Evolutionary conservation across 2,113 vertebrate species (phyloP), one percentile per base, ranked within the genome.

Genomic region (Ibidorhyncha struthersii): DNA sequence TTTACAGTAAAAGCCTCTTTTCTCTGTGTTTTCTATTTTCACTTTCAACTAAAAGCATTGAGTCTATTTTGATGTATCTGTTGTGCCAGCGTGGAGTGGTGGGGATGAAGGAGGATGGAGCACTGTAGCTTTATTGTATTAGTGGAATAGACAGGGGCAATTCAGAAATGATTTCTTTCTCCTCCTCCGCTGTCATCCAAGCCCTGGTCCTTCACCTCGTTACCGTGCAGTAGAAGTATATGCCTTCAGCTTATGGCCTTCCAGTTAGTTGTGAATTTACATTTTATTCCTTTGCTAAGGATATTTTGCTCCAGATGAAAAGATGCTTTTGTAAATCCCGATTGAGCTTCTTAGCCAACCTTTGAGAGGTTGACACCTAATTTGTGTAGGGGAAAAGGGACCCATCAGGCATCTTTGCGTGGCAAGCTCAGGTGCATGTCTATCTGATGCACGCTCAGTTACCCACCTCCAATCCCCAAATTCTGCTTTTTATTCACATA

Each of bases 341-440:
- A 17, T 4, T 34, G 34, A 21, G 38, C 14, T 43, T 12, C 41
- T 62, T 26, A 41, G 43, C 23, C 22, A 17, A 38, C 12, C 23
- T 34, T 66, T 3, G 30, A 14, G 32, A 62, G 20, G 30, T 1
- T 38, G 58, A 17, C 22, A 11, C 34, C 14, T 18, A 2, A 10
- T 69, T 55, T 49, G 16, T 12, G 27, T 1, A 21, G 27, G 59
- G 40, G 4, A 19, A 47, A 62, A 63, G 23, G 56, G 14, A 11
- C 16, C 10, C 0, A 0, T 7, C 10, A 16, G 62, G 53, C 0
- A 8, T 4, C 32, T 58, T 14, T 1, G 0, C 14, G 1, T 0
- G 74, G 63, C 19, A 32, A 47, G 8, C 47, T 66, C 49, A 70
- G 62, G 38, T 50, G 62, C 19, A 14, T 8, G 3, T 47, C 10